Conservation (phyloP, 1,140 invertebrate genomes). For the Orchesella cincta region DNA sequence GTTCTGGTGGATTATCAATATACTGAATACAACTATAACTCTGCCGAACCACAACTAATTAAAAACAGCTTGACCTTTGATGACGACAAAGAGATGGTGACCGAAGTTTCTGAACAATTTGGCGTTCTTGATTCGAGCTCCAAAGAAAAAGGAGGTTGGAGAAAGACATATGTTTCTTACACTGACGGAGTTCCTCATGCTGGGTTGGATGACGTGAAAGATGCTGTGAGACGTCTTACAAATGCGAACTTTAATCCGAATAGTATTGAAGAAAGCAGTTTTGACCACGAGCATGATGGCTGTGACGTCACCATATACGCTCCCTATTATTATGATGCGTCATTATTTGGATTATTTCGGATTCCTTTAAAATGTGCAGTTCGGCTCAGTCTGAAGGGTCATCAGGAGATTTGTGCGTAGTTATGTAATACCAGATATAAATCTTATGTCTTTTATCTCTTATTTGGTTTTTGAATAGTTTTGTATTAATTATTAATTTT, state of each 20-base stretch:
- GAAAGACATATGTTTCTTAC: background rate
- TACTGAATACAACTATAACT: no score
- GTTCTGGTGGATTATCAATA: no score
- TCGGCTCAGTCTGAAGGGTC: conserved; percentile 9
- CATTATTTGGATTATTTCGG: no score
- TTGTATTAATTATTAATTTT: no score
- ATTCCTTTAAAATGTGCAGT: background rate
- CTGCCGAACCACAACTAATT: no score
- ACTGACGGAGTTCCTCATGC: background rate
- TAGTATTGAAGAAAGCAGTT: background rate
- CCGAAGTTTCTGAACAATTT: background rate
- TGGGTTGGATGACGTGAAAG: background rate
- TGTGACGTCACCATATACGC: background rate
- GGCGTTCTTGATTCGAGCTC: background rate
- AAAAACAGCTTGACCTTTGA: background rate
- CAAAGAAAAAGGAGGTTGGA: background rate
- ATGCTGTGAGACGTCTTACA: background rate
- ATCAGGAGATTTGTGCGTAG: no score
- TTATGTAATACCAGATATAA: no score
- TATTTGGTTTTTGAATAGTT: no score
- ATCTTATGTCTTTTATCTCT: no score
- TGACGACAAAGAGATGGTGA: background rate
- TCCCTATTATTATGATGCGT: background rate
- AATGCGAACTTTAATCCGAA: background rate
- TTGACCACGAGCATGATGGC: background rate